phyloP scores from a whole-genome alignment of 1,140 invertebrate genomes.

The Arctopsyche grandis region DNA sequence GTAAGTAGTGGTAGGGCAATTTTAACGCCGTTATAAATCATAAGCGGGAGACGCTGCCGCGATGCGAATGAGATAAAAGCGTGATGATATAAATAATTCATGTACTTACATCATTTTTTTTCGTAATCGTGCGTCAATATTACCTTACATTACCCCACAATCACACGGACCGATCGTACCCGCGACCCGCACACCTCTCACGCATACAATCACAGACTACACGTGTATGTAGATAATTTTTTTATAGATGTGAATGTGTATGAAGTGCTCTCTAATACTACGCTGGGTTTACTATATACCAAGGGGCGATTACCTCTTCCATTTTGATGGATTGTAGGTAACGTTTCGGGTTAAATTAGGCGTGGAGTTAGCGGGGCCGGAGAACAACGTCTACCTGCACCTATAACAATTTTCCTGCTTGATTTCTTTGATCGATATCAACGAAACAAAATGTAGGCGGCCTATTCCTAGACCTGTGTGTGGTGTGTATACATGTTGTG shows the following conservation, averaged over 20 bases:
- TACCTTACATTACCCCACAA: conserved; percentile 5
- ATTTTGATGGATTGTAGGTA: conserved; percentile 50
- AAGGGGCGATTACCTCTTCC: conserved; percentile 43
- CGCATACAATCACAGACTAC: background rate
- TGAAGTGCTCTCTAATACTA: background rate
- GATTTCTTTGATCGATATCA: conserved; percentile 54
- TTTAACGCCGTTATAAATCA: background rate
- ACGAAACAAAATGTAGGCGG: conserved; percentile 49
- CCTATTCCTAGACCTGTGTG: conserved; percentile 5
- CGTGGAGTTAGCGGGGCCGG: conserved; percentile 11
- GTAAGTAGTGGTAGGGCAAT: background rate
- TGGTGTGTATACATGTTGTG: background rate
- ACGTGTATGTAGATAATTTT: background rate
- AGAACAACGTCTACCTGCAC: conserved; percentile 39
- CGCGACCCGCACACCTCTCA: background rate
- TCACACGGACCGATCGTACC: conserved; percentile 16
- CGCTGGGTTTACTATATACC: background rate
- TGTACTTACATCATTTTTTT: conserved; percentile 19
- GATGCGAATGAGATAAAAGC: background rate
- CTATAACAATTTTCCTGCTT: conserved; percentile 48
- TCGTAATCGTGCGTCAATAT: conserved; percentile 20
- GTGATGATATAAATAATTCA: conserved; percentile 18
- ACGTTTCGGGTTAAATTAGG: conserved; percentile 47
- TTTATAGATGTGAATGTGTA: background rate
- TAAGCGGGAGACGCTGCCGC: background rate